Evolutionary conservation across 2,113 vertebrate species (phyloP), one percentile per base, ranked within the genome.

Genomic region (Amphilophus citrinellus): DNA sequence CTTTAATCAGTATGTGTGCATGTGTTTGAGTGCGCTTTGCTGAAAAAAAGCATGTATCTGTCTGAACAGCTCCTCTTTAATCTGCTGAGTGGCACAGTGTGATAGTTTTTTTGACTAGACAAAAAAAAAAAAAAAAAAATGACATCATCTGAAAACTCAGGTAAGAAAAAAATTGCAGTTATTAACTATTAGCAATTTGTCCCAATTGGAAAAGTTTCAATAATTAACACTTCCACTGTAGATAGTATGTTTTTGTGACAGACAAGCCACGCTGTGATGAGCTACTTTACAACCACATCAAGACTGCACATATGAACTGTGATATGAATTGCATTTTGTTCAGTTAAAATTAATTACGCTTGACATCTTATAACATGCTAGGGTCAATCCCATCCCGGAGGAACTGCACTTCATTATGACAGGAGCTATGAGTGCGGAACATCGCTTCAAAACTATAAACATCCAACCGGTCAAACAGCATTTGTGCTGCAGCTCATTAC

Each of bases 1-100:
- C 63, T 85, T 89, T 86, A 79, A 87, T 87, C 79, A 88, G 78
- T 44, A 10, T 61, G 76, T 90, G 56, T 81, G 77, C 7, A 14
- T 63, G 47, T 30, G 39, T 56, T 13, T 62, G 39, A 73, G n/a
- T 61, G 58, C 11, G 17, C 35, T 24, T 60, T 60, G 30, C 73
- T 77, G 53, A 39, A 39, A 68, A 76, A 15, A 58, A 60, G 22
- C 50, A 83, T 24, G 61, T 80, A 80, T 88, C 76, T 76, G 58
- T 61, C 30, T 5, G 50, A 90, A 82, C 32, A 66, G 60, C 56
- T 86, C 63, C 61, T 76, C 22, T 56, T 84, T 80, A 83, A 85
- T 87, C 80, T 81, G 10, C 10, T 44, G 80, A 32, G 76, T 71
- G 27, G 22, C 58, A 79, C 10, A 17, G 62, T n/a, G 20, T 80